Percentiles rank a stretch among this genome's conserved stretches.
phyloP scores from a whole-genome alignment of 1,140 invertebrate genomes.

The Babylonia areolata region DNA sequence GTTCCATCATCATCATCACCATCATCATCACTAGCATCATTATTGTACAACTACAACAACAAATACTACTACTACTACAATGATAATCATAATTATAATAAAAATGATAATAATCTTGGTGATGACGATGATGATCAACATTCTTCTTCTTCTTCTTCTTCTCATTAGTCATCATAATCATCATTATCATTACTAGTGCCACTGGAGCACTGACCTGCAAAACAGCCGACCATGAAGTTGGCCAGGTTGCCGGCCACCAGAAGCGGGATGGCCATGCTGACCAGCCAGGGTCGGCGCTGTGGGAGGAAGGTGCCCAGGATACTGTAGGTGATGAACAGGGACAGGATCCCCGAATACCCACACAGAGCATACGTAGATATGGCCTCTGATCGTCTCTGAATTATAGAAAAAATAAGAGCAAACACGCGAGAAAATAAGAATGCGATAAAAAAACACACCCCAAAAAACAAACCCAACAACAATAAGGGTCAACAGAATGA shows the following conservation, averaged over 20 bases:
- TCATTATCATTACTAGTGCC: neutral
- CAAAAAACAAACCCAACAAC: neutral
- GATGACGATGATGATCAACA: neutral
- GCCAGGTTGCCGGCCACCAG: constrained; percentile 91
- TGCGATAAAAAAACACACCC: too few species aligned
- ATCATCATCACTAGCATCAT: too few species aligned
- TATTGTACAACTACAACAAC: neutral
- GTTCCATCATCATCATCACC: too few species aligned
- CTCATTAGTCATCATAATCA: too few species aligned
- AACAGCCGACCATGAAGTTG: constrained; percentile 81
- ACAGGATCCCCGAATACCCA: constrained; percentile 95
- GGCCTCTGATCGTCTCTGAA: constrained; percentile 83
- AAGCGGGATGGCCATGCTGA: constrained; percentile 84
- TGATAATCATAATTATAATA: neutral
- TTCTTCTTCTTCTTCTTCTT: neutral
- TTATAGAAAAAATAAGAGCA: neutral
- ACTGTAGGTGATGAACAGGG: constrained; percentile 92
- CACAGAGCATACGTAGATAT: constrained; percentile 97
- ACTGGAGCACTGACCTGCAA: constrained; percentile 56
- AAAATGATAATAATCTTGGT: neutral
- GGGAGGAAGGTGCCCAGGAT: constrained; percentile 88
- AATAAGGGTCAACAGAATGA: too few species aligned
- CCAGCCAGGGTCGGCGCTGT: constrained; percentile 80
- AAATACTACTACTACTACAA: neutral
- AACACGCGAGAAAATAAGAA: neutral